Evolutionary conservation across 2,113 vertebrate genomes (phyloP), one percentile per base, ranked within the genome.

Genomic region (Pardalotus punctatus): DNA sequence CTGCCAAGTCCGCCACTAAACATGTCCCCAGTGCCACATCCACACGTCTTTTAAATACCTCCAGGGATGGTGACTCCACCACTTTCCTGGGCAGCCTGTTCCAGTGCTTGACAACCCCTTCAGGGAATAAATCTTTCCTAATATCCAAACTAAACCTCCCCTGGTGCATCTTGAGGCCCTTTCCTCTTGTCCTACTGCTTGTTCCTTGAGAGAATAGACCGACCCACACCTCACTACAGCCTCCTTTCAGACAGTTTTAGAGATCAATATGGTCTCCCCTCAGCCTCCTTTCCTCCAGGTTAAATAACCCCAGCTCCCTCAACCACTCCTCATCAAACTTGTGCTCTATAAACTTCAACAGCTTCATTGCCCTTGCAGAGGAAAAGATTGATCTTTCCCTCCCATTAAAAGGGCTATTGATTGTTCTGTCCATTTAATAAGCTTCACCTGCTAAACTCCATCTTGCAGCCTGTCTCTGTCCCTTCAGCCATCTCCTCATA

Each of bases 381-480:
- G 62, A 67, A 38, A 79, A 56, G 48, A 93, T 93, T 85, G 84
- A 85, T 96, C 61, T 81, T 82, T 54, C 58, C 24, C 33, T 93
- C 47, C 24, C 58, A 28, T 88, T 94, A 47, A 62, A 90, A 90
- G 45, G 22, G 25, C 42, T 90, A 88, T 93, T 76, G 90, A 88
- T 94, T 79, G 71, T 90, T 57, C 60, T 94, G 58, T 71, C 60
- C 28, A 33, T 93, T 96, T 95, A 92, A 95, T 61, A 73, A 45
- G 51, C 54, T 95, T 92, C 76, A 82, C 67, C 92, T 90, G 64
- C 86, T 86, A 88, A 90, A 61, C 8, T 20, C 66, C 82, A 77
- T 78, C 78, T 84, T 85, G 78, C 62, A 86, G 90, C 48, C 73
- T 66, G 53, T 79, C 60, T 69, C 82, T 62, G 65, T 51, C 65